These are phyloP conservation scores for Coelopa pilipes DNA, from an alignment of 2,888 invertebrate species.

Conservation along the genomic window DNA sequence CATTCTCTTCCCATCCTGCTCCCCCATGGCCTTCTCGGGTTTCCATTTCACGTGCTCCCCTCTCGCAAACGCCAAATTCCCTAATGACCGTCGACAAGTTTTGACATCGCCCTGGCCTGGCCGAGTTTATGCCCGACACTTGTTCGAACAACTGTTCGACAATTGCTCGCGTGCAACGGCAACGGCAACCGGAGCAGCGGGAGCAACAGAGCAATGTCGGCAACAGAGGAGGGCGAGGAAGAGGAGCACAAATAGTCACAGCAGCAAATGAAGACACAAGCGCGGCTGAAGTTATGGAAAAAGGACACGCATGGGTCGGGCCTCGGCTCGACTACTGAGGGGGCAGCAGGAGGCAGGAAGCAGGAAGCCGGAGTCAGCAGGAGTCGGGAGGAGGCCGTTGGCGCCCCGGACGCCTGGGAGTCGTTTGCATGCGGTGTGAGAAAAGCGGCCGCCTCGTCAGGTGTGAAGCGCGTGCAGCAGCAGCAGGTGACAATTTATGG, in stretches of 20 bases:
- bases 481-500: too few relatives aligned
- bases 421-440: slow-evolving; percentile 3
- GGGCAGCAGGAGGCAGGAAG: too few relatives aligned
- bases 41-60: too few relatives aligned
- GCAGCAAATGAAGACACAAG: neutral
- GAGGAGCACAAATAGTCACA: neutral
- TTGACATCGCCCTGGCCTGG: too few relatives aligned
- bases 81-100: too few relatives aligned
- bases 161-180: neutral
- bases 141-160: neutral
- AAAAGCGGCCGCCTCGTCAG: neutral
- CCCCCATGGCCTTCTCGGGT: too few relatives aligned
- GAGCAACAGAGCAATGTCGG: neutral
- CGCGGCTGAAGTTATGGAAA: slow-evolving; percentile 25
- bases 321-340: too few relatives aligned
- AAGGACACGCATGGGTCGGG: slow-evolving; percentile 31
- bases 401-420: neutral
- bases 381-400: too few relatives aligned
- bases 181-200: neutral
- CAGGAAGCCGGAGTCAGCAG: too few relatives aligned
- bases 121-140: slow-evolving; percentile 12
- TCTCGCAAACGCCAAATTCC: too few relatives aligned
- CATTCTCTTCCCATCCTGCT: too few relatives aligned
- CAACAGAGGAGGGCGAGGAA: neutral
- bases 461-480: too few relatives aligned